Evolutionary conservation across 2,797 vertebrate genomes (phyloP).

Genomic region (Urophycis tenuis): DNA sequence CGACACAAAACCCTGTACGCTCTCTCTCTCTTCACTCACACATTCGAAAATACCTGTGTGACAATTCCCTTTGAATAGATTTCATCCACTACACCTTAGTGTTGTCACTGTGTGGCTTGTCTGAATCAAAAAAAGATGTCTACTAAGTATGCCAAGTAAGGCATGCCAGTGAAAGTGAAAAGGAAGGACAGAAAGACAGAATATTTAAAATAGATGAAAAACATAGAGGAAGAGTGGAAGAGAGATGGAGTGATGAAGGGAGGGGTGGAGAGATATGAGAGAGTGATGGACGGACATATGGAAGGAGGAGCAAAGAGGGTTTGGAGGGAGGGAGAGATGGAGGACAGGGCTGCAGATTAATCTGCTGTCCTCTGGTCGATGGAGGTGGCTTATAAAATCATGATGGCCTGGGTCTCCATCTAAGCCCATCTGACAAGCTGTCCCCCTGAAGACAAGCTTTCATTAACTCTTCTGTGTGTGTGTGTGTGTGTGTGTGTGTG

Average conservation of each 20-base stretch:
- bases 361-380: slow-evolving; percentile 41
- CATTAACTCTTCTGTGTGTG: slow-evolving; percentile 61
- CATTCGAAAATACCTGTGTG: no score
- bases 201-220: neutral
- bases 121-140: neutral
- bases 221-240: neutral
- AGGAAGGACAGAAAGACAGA: neutral
- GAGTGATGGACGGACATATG: neutral
- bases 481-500: slow-evolving; percentile 29
- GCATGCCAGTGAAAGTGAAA: neutral
- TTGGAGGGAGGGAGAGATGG: slow-evolving; percentile 10
- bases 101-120: neutral
- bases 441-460: slow-evolving; percentile 75
- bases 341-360: slow-evolving; percentile 51
- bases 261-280: neutral
- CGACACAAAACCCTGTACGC: no score
- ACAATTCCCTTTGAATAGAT: no score
- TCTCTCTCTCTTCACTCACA: no score
- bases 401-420: slow-evolving; percentile 51
- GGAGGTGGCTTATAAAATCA: slow-evolving; percentile 63
- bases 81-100: no score
- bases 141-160: neutral
- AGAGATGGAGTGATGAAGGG: slow-evolving; percentile 5
- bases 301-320: neutral
- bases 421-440: slow-evolving; percentile 66